phyloP scores from a whole-genome alignment of 2,888 invertebrate genomes.

The Phyllotreta cruciferae region DNA sequence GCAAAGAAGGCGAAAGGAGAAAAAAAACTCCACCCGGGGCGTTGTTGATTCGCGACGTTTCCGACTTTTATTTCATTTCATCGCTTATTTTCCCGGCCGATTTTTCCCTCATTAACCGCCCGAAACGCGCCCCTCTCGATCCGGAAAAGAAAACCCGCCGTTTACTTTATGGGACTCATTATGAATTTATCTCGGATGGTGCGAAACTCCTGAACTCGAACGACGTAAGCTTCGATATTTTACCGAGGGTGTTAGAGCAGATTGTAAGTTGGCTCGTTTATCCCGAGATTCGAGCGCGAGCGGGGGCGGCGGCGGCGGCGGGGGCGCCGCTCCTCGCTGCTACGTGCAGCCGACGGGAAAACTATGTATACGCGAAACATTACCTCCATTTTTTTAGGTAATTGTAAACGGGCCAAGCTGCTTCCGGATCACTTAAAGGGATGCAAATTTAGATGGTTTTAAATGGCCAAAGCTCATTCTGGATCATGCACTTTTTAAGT shows the following conservation, averaged over 20 bases:
- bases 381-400: too few relatives aligned
- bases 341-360: too few relatives aligned
- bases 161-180: slow-evolving; percentile 45
- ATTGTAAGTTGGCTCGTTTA: slow-evolving; percentile 46
- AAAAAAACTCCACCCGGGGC: slow-evolving; percentile 5
- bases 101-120: not conserved
- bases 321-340: too few relatives aligned
- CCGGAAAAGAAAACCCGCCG: slow-evolving; percentile 35
- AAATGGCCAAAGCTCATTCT: too few relatives aligned
- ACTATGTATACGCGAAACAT: too few relatives aligned
- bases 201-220: slow-evolving; percentile 50
- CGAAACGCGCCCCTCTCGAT: slow-evolving; percentile 1
- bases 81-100: too few relatives aligned
- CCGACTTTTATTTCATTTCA: slow-evolving; percentile 26
- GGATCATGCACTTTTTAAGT: too few relatives aligned
- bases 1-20: not conserved
- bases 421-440: too few relatives aligned
- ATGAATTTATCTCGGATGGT: slow-evolving; percentile 40
- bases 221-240: slow-evolving; percentile 48
- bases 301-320: not conserved
- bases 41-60: slow-evolving; percentile 25
- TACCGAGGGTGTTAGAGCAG: slow-evolving; percentile 48
- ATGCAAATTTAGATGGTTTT: too few relatives aligned
- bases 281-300: slow-evolving; percentile 39
- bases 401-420: too few relatives aligned